Percentiles rank a stretch among this genome's conserved stretches.
Evolutionary conservation across 2,113 vertebrate genomes (phyloP).

Genomic region (Myrmecobius fasciatus): DNA sequence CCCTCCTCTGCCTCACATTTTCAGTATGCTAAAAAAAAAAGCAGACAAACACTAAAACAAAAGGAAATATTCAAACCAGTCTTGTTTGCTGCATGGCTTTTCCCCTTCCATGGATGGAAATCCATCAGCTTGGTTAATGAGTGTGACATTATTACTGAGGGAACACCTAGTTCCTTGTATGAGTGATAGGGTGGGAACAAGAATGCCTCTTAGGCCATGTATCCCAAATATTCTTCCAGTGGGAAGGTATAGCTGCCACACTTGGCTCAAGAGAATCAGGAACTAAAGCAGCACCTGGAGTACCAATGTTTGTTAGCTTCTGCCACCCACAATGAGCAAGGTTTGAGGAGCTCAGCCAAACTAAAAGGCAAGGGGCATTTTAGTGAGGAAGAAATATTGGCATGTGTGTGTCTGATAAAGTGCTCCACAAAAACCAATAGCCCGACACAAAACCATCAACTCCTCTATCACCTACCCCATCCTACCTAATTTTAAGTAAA

Average conservation of each 20-base stretch:
- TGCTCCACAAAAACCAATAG: neutral
- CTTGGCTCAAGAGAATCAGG: neutral
- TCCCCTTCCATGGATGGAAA: neutral
- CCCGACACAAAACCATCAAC: neutral
- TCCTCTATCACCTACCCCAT: neutral
- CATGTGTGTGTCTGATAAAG: no score
- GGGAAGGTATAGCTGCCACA: neutral
- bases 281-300: neutral
- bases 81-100: neutral
- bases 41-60: neutral
- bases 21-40: neutral
- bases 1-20: neutral
- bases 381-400: neutral
- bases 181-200: no score
- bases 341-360: neutral
- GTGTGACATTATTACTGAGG: rapidly evolving
- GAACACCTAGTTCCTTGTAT: neutral
- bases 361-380: neutral
- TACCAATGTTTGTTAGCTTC: neutral
- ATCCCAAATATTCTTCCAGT: neutral
- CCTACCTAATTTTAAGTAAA: neutral
- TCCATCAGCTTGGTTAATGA: neutral
- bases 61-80: neutral
- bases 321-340: neutral
- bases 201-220: neutral